phyloP scores from a whole-genome alignment of 2,113 vertebrate species.

The Thalassarche chlororhynchos region DNA sequence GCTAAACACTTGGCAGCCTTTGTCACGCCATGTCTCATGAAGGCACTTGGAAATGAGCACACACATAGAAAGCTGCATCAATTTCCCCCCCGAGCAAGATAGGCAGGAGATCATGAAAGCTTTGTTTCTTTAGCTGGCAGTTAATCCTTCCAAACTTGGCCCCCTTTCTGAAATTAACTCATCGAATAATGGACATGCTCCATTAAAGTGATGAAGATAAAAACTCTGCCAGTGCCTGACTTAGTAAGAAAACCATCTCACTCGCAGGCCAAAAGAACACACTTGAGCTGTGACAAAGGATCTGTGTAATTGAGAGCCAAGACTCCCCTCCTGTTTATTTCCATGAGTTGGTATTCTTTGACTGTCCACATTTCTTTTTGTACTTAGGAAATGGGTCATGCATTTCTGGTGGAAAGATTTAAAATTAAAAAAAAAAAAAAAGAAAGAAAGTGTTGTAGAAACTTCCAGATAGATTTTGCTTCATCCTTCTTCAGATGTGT shows the following conservation, averaged over 20 bases:
- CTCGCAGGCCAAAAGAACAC: slow-evolving; percentile 20
- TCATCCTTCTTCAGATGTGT: not conserved
- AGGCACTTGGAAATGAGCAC: slow-evolving; percentile 47
- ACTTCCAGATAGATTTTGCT: not conserved
- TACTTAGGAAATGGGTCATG: not conserved
- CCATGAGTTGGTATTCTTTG: not conserved
- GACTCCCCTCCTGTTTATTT: not conserved
- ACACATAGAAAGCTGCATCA: slow-evolving; percentile 48
- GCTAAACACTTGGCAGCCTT: slow-evolving; percentile 56
- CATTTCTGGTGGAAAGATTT: not conserved
- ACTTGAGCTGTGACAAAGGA: slow-evolving; percentile 48
- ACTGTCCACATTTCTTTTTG: not conserved
- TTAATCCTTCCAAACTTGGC: slow-evolving; percentile 57
- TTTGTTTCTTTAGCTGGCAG: slow-evolving; percentile 59
- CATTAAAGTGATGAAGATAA: slow-evolving; percentile 66
- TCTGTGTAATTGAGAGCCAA: slow-evolving; percentile 47
- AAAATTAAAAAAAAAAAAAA: not conserved
- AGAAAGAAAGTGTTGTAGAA: not conserved
- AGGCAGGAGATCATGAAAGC: slow-evolving; percentile 41
- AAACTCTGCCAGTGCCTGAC: slow-evolving; percentile 55
- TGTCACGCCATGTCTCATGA: slow-evolving; percentile 35
- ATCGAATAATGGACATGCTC: slow-evolving; percentile 62
- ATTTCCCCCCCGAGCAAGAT: slow-evolving; percentile 34
- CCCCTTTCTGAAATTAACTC: slow-evolving; percentile 63
- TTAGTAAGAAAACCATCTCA: slow-evolving; percentile 52